Base-by-base conservation (phyloP, 1,140 invertebrate genomes). In the Delia radicum region DNA sequence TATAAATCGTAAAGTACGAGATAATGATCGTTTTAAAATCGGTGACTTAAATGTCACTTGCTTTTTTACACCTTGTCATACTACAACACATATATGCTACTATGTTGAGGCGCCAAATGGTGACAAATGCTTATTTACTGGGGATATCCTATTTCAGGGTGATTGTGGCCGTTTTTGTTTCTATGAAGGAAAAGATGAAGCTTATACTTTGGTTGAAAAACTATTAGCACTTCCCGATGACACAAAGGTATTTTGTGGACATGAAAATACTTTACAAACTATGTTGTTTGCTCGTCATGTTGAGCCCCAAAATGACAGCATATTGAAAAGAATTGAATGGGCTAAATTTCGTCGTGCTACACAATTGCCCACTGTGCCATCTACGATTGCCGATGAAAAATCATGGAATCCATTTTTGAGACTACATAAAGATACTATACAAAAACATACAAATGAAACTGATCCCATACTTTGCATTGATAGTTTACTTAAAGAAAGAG, bases 151-250 rank as follows among this genome's bases (percentile, higher is more conserved):
- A 21, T 99, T 99, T 85, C 88, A 96, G 76, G 96, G 90, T 74
- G 98, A 98, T 5, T 99, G 98, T 89, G 98, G 98, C 0, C 90
- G 93, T 85, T 99, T 99, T n/a, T n/a, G n/a, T n/a, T n/a, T n/a
- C 87, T 99, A 99, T 87, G 98, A 99, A 90, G 98, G 98, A 18
- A 96, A 92, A 26, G 91, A 96, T 18, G 90, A 94, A 28, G 87
- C 89, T 71, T n/a, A n/a, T n/a, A 94, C 96, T 15, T 88, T 99
- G 10, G 90, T 95, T 77, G 90, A 93, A 76, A 92, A 93, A 79
- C 88, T 99, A 4, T 91, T 91, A 13, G 87, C 83, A 29, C 88
- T 99, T 71, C 96, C 96, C 0, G 90, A 93, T 77, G 86, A 93
- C 21, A 99, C 97, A 0, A 91, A 93, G 87, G 96, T 99, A 0